Base-by-base conservation (phyloP, 2,113 vertebrate species). In the Raja brachyura region DNA sequence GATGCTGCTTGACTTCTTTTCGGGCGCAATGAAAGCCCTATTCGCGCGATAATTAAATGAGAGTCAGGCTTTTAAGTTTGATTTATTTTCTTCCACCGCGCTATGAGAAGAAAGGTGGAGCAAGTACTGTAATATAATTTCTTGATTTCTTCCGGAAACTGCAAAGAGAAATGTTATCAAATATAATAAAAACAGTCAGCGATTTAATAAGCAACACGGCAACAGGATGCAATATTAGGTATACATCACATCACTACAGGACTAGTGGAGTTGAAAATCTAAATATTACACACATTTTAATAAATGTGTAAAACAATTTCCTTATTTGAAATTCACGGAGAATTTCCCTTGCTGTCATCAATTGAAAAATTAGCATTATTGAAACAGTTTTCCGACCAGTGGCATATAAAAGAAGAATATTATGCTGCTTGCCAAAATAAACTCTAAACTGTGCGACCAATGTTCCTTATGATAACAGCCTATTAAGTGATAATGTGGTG, bases 21-120 rank as follows among this genome's bases (percentile, higher is more conserved):
- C 68, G 66, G 90, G 90, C 68, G 33, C 90, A 92, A 74, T 92
- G 96, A 96, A 96, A 97, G 96, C 96, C 95, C 95, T 95, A 95
- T 96, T 96, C 95, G 93, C 96, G 93, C 95, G 95, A 95, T 97
- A 97, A 97, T 97, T 96, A 97, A 96, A 97, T 97, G 96, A 97
- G 96, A 96, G 95, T 97, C 97, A 97, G 97, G 96, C 96, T 96
- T 97, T 97, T 97, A 97, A 97, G 96, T 97, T 96, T 97, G 97
- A 97, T 97, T 97, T 96, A 96, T 97, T 97, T 97, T 96, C 95
- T 96, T 96, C 95, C 95, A 95, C 63, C 93, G 94, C 96, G 96
- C 96, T 95, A 94, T 96, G 95, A 95, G 97, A 96, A 97, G 95
- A 96, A 97, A 96, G 96, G 96, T 95, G 96, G 95, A 96, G 95